Conservation (phyloP, 1,140 invertebrate species). For the Agrilus planipennis region DNA sequence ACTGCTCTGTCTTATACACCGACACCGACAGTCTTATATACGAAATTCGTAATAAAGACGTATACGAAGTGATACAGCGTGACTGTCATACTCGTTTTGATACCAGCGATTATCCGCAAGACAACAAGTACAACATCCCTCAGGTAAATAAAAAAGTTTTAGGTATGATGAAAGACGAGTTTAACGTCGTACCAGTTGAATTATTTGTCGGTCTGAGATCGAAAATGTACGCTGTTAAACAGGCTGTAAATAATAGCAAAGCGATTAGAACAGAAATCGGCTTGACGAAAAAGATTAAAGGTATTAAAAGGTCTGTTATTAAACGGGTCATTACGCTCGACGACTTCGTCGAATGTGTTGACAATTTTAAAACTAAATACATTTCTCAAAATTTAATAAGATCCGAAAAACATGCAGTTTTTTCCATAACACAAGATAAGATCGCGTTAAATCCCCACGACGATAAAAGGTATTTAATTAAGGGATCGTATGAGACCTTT, state of each 20-base stretch:
- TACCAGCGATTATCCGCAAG: conserved; percentile 23
- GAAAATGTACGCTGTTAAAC: conserved; percentile 34
- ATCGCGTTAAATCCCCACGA: conserved; percentile 13
- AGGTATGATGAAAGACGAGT: conserved; percentile 41
- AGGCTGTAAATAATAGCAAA: conserved; percentile 20
- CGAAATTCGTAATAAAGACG: no score
- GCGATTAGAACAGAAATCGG: conserved; percentile 15
- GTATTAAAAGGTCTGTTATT: neutral
- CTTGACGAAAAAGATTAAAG: conserved; percentile 13
- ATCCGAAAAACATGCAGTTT: conserved; percentile 16
- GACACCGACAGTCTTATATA: conserved; percentile 25
- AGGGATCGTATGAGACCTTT: conserved; percentile 6
- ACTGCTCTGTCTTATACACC: conserved; percentile 20
- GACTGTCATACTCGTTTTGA: conserved; percentile 24
- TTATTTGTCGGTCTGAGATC: conserved; percentile 33
- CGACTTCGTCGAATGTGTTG: conserved; percentile 19
- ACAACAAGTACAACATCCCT: conserved; percentile 23
- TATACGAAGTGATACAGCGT: no score
- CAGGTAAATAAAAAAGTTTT: conserved; percentile 36
- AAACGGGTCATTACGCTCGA: conserved; percentile 12
- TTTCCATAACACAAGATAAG: conserved; percentile 17
- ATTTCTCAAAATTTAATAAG: conserved; percentile 10
- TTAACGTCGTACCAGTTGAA: conserved; percentile 27
- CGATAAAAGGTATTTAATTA: conserved; percentile 13
- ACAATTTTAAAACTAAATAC: conserved; percentile 9